Percentiles rank a stretch among this genome's conserved stretches.
phyloP scores from a whole-genome alignment of 2,113 vertebrate genomes.

The Crotalus viridis region DNA sequence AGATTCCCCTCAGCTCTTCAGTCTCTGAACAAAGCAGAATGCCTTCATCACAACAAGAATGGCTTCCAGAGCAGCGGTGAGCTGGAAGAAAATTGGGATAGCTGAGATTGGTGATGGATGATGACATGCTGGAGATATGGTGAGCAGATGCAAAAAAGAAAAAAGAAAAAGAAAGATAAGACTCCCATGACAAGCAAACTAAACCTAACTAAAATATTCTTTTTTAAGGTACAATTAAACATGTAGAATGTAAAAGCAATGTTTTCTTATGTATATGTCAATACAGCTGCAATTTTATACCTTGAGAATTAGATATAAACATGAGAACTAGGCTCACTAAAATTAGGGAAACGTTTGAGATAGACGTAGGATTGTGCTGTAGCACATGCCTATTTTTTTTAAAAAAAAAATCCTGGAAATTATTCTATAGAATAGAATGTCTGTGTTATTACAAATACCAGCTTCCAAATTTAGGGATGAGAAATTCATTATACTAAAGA shows the following conservation, averaged over 20 bases:
- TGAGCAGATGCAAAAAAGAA: not conserved
- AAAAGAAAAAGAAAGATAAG: not conserved
- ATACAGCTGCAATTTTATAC: not conserved
- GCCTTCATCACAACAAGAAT: not conserved
- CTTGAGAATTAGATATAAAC: not conserved
- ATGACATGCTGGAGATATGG: not conserved
- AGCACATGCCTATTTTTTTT: not conserved
- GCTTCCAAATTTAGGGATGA: not conserved
- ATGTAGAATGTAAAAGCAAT: not conserved
- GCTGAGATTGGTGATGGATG: not conserved
- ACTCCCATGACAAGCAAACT: not conserved
- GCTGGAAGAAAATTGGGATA: not conserved
- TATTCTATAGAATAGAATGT: not conserved
- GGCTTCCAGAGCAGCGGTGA: not conserved
- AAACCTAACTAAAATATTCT: not conserved
- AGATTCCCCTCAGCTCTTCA: too few species aligned
- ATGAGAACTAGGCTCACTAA: not conserved
- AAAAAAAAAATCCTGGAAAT: not conserved
- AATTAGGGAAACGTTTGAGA: not conserved
- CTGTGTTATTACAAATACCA: not conserved
- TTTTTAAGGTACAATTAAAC: not conserved
- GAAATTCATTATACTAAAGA: not conserved
- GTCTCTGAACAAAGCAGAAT: not conserved
- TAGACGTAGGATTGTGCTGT: not conserved
- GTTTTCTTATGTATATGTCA: not conserved